Evolutionary conservation across 2,113 vertebrate genomes (phyloP).

Genomic region (Zapus hudsonius): DNA sequence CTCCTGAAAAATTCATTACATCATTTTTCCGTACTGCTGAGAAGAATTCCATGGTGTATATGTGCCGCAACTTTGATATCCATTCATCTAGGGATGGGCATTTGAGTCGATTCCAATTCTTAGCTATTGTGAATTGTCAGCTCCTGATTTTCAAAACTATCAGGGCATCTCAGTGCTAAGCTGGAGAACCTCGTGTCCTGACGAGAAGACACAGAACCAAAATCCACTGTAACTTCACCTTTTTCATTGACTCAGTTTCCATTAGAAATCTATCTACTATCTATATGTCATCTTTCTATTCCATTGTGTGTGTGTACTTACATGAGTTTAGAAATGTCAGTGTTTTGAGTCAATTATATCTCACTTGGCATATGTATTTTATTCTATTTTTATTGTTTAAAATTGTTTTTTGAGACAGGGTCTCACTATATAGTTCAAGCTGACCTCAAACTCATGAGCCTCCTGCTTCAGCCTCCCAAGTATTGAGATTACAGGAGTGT

Average conservation of each 20-base stretch:
- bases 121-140: too few species aligned
- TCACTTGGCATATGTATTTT: not conserved
- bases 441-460: not conserved
- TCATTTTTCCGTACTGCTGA: too few species aligned
- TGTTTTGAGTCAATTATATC: slow-evolving; percentile 21
- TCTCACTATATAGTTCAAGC: not conserved
- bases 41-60: too few species aligned
- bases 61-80: too few species aligned
- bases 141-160: not conserved
- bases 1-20: too few species aligned
- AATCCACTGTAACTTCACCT: slow-evolving; percentile 44
- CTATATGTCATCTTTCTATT: not conserved
- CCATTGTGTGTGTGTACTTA: not conserved
- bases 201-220: not conserved
- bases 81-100: too few species aligned
- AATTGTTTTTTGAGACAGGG: not conserved
- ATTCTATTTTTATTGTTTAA: slow-evolving; percentile 12
- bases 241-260: slow-evolving; percentile 17
- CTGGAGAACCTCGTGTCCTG: not conserved
- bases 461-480: not conserved
- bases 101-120: too few species aligned
- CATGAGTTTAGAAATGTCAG: not conserved
- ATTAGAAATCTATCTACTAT: not conserved
- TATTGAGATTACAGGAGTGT: not conserved
- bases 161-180: not conserved